phyloP scores from a whole-genome alignment of 2,797 vertebrate species.

The Siniperca scherzeri region DNA sequence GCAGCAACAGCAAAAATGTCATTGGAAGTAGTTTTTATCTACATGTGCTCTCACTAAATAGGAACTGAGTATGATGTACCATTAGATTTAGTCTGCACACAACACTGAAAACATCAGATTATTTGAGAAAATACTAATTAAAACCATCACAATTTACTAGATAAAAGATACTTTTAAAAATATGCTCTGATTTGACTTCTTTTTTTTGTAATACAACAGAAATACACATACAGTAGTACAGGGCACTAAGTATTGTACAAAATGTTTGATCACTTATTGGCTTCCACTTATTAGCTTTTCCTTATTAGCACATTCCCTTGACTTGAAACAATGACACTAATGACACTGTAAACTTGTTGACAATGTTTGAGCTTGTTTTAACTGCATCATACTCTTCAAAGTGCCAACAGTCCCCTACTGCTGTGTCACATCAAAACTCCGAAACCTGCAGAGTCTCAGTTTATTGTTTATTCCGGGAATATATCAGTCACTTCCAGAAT shows the following conservation, averaged over 20 bases:
- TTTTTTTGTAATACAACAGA: not conserved
- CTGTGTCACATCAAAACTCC: conserved; percentile 16
- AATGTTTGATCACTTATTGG: not conserved
- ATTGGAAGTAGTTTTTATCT: not conserved
- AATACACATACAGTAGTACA: not conserved
- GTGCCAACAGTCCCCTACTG: conserved; percentile 19
- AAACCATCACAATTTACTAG: not conserved
- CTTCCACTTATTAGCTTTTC: not conserved
- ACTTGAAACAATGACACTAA: conserved; percentile 11
- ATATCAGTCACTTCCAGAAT: conserved; percentile 38
- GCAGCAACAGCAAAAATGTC: conserved; percentile 19
- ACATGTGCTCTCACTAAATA: not conserved
- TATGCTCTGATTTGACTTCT: not conserved
- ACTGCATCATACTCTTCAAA: conserved; percentile 5
- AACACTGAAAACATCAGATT: not conserved
- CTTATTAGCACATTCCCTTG: conserved; percentile 2
- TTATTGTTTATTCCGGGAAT: conserved; percentile 32
- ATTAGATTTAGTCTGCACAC: not conserved
- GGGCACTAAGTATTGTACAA: not conserved
- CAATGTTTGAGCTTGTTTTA: conserved; percentile 23
- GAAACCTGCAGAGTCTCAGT: conserved; percentile 27
- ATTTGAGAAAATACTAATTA: not conserved
- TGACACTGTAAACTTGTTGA: conserved; percentile 39
- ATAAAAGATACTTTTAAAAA: not conserved
- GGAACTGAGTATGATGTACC: not conserved